A percentile compares a stretch with the other conserved stretches of the same genome.
phyloP scores from a whole-genome alignment of 1,140 invertebrate species.

The Trichonephila clavipes region DNA sequence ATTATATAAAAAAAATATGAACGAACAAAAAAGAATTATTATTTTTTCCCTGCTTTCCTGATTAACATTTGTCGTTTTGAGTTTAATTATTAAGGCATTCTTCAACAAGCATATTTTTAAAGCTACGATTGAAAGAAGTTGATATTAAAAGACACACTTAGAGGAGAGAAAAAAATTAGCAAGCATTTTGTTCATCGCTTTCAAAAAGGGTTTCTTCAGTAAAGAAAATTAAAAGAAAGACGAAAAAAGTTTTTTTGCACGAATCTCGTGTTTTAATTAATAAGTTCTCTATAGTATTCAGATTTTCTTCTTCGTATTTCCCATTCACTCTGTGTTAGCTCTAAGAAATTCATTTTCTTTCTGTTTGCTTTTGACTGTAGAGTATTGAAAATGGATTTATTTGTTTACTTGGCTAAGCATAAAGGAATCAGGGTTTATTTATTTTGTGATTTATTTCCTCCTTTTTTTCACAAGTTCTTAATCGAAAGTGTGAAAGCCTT shows the following conservation, averaged over 20 bases:
- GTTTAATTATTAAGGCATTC: constrained; percentile 43
- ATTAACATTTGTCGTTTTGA: constrained; percentile 27
- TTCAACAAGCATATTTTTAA: constrained; percentile 21
- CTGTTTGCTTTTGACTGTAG: constrained; percentile 24
- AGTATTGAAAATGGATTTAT: constrained; percentile 53
- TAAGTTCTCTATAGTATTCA: neutral
- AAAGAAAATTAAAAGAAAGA: constrained; percentile 22
- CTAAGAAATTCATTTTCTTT: constrained; percentile 38
- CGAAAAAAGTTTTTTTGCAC: neutral
- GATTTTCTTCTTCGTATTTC: neutral
- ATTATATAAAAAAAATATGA: neutral
- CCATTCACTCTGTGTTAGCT: neutral
- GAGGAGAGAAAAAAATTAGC: neutral
- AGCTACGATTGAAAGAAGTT: neutral
- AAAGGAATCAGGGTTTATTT: neutral
- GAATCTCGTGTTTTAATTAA: constrained; percentile 52
- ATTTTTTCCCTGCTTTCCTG: neutral
- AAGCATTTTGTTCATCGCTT: neutral
- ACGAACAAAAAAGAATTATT: neutral
- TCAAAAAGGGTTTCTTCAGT: neutral
- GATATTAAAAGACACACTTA: neutral
- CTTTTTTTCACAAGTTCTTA: neutral
- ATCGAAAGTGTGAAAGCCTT: neutral
- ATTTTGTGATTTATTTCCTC: neutral
- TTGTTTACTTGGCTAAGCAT: neutral